A percentile compares a stretch with the other conserved stretches of the same genome.
Conservation (phyloP, 2,113 vertebrate species). For the Cranoglanis bouderius region DNA sequence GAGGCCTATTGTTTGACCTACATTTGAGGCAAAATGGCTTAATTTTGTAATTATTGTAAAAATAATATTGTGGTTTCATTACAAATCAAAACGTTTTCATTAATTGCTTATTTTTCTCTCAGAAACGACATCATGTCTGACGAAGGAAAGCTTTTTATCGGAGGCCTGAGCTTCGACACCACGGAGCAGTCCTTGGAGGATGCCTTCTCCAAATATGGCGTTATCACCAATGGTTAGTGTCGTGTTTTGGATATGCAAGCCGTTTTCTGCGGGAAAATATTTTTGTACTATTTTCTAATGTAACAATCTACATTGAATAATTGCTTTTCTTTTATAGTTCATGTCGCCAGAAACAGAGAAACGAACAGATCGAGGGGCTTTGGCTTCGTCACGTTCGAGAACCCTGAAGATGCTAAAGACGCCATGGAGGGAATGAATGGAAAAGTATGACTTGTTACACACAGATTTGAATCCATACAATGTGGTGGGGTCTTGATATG, state of each 20-base stretch:
- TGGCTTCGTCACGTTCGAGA: conserved; percentile 96
- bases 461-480: background rate
- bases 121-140: conserved; percentile 82
- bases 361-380: conserved; percentile 92
- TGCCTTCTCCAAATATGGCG: conserved; percentile 93
- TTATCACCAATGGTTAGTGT: conserved; percentile 85
- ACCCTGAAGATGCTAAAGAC: conserved; percentile 92
- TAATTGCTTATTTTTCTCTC: background rate
- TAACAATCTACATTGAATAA: conserved; percentile 80
- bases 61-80: background rate
- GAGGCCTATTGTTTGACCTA: conserved; percentile 28
- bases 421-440: conserved; percentile 96
- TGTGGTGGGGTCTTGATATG: no score
- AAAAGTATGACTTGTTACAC: conserved; percentile 76
- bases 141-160: conserved; percentile 94
- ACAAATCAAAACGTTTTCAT: background rate
- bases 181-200: conserved; percentile 88
- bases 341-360: conserved; percentile 95
- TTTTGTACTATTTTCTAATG: background rate
- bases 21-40: background rate
- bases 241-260: background rate
- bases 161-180: conserved; percentile 93
- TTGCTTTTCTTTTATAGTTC: conserved; percentile 70
- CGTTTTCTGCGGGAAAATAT: background rate
- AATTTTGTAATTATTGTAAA: background rate